Evolutionary conservation across 2,113 vertebrate species (phyloP), one percentile per base, ranked within the genome.

Genomic region (Limnothrissa miodon): DNA sequence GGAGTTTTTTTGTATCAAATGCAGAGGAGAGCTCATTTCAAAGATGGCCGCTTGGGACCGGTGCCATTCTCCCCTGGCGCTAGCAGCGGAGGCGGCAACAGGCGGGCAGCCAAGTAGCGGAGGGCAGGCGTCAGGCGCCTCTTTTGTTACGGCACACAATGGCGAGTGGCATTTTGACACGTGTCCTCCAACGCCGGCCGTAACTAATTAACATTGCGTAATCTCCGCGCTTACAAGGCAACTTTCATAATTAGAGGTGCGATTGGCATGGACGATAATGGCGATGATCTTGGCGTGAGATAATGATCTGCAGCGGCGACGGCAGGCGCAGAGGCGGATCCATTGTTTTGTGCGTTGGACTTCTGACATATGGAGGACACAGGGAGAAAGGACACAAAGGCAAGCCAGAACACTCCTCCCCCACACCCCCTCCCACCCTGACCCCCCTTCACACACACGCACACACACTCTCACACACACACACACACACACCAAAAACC

Each of bases 201-300:
- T 81, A 81, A 74, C 39, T 90, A 93, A 94, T 94, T 93, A 94
- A 92, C 92, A 92, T 92, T 81, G 84, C 89, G 87, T 91, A 92
- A 93, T 92, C 92, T 89, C 90, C 86, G 84, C 92, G 93, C 93
- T 93, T 93, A 94, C 93, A 91, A 90, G 88, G 93, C 93, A 93
- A 90, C 90, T 92, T 93, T 93, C 91, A 91, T 94, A 93, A 94
- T 94, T 93, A 93, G 92, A 93, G 88, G 89, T 93, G 93, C 92
- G 94, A 94, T 92, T 91, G 92, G 4, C 66, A 86, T 33, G 89
- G 29, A 84, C 85, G 90, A 92, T 93, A 90, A 93, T 93, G 90
- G 86, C 88, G 83, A 83, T 51, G 84, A 93, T 94, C 91, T 88
- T 80, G 86, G 82, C 86, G 82, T 80, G 51, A 83, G 93, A 93